Conservation (phyloP, 2,113 vertebrate species). For the Charina bottae region DNA sequence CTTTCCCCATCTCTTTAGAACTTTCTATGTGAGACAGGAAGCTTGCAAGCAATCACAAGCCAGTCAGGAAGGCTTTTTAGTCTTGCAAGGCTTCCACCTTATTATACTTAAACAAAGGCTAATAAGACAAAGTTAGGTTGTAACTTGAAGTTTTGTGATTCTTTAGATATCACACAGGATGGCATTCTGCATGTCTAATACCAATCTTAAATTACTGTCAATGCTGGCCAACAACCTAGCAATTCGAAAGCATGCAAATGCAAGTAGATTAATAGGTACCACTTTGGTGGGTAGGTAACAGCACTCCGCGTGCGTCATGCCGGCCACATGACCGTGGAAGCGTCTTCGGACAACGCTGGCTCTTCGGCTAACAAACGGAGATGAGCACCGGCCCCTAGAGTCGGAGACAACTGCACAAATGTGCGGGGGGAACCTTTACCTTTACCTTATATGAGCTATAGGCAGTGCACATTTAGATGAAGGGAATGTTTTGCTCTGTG, state of each 20-base stretch:
- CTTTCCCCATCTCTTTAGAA: background rate
- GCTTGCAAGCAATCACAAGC: background rate
- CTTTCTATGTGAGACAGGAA: background rate
- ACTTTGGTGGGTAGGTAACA: too few relatives aligned
- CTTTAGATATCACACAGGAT: background rate
- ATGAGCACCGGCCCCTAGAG: too few relatives aligned
- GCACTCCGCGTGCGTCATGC: too few relatives aligned
- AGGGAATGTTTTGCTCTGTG: background rate
- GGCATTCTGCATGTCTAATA: background rate
- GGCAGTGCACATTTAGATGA: background rate
- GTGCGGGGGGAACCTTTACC: too few relatives aligned
- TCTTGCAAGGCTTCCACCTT: background rate
- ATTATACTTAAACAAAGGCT: background rate
- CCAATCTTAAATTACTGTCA: background rate
- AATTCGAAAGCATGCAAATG: too few relatives aligned
- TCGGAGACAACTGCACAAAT: too few relatives aligned
- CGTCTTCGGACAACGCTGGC: too few relatives aligned
- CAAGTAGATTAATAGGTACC: too few relatives aligned
- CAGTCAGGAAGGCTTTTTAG: background rate
- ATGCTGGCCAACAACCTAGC: background rate
- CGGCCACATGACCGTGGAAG: too few relatives aligned
- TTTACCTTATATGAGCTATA: too few relatives aligned
- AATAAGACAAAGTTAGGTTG: background rate
- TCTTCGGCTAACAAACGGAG: too few relatives aligned
- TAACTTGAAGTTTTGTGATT: background rate